phyloP scores from a whole-genome alignment of 2,888 invertebrate genomes.

The Athripsodes cinereus region DNA sequence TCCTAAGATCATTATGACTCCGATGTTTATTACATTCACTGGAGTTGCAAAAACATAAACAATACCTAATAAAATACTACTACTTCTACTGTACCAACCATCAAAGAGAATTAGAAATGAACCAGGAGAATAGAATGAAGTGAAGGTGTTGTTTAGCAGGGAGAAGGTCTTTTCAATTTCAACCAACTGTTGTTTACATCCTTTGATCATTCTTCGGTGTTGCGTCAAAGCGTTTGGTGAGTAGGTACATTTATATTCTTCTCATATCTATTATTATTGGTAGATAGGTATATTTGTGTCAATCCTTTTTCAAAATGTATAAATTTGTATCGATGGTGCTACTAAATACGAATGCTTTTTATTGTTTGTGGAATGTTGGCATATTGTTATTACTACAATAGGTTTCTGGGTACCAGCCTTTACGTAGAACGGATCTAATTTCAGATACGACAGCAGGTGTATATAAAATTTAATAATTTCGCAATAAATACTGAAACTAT shows the following conservation, averaged over 20 bases:
- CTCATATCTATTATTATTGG: too few species aligned
- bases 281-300: too few species aligned
- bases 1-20: too few species aligned
- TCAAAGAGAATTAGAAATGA: constrained; percentile 19
- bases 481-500: too few species aligned
- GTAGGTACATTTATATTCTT: too few species aligned
- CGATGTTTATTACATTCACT: too few species aligned
- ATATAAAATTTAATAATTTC: neutral
- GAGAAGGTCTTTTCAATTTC: constrained; percentile 25
- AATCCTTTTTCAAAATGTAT: too few species aligned
- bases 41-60: constrained; percentile 21
- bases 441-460: too few species aligned
- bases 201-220: constrained; percentile 17
- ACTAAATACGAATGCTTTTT: neutral
- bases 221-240: too few species aligned
- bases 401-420: neutral
- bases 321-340: neutral
- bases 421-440: neutral
- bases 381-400: neutral
- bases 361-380: neutral
- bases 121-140: neutral
- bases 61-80: too few species aligned
- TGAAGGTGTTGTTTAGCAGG: neutral
- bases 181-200: constrained; percentile 5
- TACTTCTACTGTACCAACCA: too few species aligned